phyloP scores from a whole-genome alignment of 2,797 vertebrate genomes.

The Epinephelus awoara region DNA sequence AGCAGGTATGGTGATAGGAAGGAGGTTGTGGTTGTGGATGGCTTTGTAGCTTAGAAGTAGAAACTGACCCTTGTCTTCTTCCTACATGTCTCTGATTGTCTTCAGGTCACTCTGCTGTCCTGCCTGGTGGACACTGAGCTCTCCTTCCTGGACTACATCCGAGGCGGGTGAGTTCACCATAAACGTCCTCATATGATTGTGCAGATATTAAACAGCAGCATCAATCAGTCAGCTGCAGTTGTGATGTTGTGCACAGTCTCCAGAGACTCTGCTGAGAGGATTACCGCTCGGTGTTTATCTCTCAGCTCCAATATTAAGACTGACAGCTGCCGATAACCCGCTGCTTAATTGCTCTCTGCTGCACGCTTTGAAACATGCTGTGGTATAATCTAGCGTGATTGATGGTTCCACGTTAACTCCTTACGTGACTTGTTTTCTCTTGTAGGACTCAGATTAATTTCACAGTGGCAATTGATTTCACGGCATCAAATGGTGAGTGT shows the following conservation, averaged over 20 bases:
- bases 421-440: slow-evolving; percentile 67
- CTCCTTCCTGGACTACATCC: slow-evolving; percentile 98
- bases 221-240: slow-evolving; percentile 14
- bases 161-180: slow-evolving; percentile 93
- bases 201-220: slow-evolving; percentile 1
- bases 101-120: slow-evolving; percentile 96
- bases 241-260: background rate
- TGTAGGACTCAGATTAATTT: slow-evolving; percentile 99
- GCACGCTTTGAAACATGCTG: slow-evolving; percentile 64
- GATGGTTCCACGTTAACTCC: slow-evolving; percentile 53
- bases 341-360: slow-evolving; percentile 56
- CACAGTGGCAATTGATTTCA: slow-evolving; percentile 99
- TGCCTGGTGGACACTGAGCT: slow-evolving; percentile 98
- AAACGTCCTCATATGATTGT: background rate
- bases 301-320: slow-evolving; percentile 44
- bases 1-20: too few relatives aligned
- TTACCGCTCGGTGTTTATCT: slow-evolving; percentile 40
- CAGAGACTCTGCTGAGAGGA: slow-evolving; percentile 40
- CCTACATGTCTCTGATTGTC: slow-evolving; percentile 47
- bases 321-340: slow-evolving; percentile 67
- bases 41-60: too few relatives aligned
- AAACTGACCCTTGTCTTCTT: background rate
- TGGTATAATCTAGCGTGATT: slow-evolving; percentile 68
- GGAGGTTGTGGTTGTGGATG: too few relatives aligned
- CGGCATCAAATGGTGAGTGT: slow-evolving; percentile 96